Evolutionary conservation across 2,113 vertebrate genomes (phyloP).

Genomic region (Carassius carassius): DNA sequence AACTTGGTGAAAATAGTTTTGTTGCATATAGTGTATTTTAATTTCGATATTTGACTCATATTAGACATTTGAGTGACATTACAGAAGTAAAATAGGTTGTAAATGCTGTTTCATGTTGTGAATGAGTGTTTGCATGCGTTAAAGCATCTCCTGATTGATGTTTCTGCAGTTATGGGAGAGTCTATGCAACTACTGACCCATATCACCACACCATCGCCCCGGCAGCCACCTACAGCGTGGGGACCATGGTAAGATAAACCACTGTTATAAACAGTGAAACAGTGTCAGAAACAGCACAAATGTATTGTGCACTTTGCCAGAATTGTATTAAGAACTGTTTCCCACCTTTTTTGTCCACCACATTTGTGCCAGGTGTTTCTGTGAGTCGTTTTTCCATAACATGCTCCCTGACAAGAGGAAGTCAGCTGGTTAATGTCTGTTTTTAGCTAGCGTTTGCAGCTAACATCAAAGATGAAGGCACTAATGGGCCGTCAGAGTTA

Average conservation of each 20-base stretch:
- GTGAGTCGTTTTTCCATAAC: not conserved
- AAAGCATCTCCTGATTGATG: not conserved
- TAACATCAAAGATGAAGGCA: conserved; percentile 93
- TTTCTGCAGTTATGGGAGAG: conserved; percentile 84
- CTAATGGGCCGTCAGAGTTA: conserved; percentile 56
- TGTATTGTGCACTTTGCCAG: not conserved
- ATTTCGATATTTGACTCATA: no score
- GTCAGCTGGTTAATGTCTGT: conserved; percentile 67
- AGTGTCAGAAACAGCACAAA: not conserved
- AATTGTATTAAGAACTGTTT: not conserved
- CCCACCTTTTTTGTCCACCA: conserved; percentile 2
- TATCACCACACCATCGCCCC: conserved; percentile 89
- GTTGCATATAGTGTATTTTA: not conserved
- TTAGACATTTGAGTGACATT: no score
- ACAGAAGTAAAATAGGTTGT: no score
- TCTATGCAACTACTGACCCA: conserved; percentile 89
- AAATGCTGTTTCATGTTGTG: not conserved
- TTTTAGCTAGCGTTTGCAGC: conserved; percentile 80
- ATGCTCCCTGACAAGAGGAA: conserved; percentile 45
- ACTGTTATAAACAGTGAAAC: conserved; percentile 15
- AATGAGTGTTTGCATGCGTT: not conserved
- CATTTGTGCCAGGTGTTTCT: conserved; percentile 23
- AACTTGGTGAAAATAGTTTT: not conserved
- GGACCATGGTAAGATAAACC: conserved; percentile 86
- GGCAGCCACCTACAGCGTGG: conserved; percentile 88